phyloP scores from a whole-genome alignment of 2,888 invertebrate species.

The Eristalinus sepulchralis region DNA sequence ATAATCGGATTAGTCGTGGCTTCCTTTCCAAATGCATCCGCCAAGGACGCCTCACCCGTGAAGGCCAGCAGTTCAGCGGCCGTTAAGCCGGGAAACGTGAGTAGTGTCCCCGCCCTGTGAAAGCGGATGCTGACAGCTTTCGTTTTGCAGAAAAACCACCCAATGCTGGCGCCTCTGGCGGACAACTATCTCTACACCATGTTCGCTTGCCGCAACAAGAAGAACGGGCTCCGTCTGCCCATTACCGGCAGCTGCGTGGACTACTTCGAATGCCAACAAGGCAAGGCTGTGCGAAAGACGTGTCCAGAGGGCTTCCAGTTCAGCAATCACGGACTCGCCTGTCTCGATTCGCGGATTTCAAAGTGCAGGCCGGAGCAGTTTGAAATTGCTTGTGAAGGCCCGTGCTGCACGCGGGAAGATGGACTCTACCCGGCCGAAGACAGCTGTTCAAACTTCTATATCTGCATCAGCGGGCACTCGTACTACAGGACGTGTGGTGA shows the following conservation, averaged over 20 bases:
- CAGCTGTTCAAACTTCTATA: constrained; percentile 19
- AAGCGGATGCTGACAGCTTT: neutral
- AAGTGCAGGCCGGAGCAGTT: constrained; percentile 16
- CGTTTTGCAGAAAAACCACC: constrained; percentile 23
- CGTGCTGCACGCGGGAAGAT: constrained; percentile 40
- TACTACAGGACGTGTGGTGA: constrained; percentile 32
- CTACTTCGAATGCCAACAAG: constrained; percentile 42
- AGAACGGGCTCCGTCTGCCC: constrained; percentile 49
- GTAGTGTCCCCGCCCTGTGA: neutral
- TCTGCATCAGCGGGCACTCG: constrained; percentile 27
- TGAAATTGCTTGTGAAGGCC: constrained; percentile 34
- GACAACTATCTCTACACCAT: constrained; percentile 32
- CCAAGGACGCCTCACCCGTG: neutral
- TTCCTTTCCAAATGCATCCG: constrained; percentile 14
- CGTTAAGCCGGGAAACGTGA: constrained; percentile 38
- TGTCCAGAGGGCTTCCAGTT: constrained; percentile 44
- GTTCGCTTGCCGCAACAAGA: constrained; percentile 47
- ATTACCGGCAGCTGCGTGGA: constrained; percentile 52
- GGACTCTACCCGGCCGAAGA: constrained; percentile 40
- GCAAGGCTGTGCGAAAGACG: constrained; percentile 1
- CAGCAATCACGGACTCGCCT: constrained; percentile 36
- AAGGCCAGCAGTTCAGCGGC: neutral
- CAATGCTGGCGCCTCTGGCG: neutral
- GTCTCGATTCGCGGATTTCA: constrained; percentile 42
- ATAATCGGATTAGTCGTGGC: constrained; percentile 38